Base-by-base conservation (phyloP, 2,888 invertebrate species). In the Mechanitis messenoides region DNA sequence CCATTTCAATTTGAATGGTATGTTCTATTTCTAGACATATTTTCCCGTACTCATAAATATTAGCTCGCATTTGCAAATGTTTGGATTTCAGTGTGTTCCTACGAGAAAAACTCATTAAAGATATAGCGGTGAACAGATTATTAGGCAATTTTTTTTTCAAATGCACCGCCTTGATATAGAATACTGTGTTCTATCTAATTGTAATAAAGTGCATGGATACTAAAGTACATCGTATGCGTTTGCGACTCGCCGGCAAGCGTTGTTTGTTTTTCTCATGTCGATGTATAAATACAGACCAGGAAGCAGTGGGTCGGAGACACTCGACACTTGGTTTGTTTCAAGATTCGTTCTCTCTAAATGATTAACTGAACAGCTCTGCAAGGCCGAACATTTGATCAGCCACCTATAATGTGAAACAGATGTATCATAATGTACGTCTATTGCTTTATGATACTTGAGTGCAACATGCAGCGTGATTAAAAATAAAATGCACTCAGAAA, bases 241-340 rank as follows among this genome's bases (percentile, higher is more conserved):
- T 62, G 70, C 71, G 71, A 69, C 70, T 70, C 73, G 76, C 80
- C 81, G 80, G 80, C 72, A 69, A 74, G 79, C 76, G 74, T 85
- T 86, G 86, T 86, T 88, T 89, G 83, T 87, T 89, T 88, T 89
- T 86, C 81, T 80, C 75, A 72, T 83, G 85, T 83, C 83, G 80
- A 81, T 79, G 78, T 86, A 86, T 88, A 87, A 88, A 87, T 87
- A 86, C 77, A 79, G 80, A 83, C 82, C 81, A 84, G 85, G 87
- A 87, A 86, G 84, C 75, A 65, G 72, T 71, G 65, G 63, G 68
- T 68, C 63, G 68, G 69, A 74, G 81, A 80, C 77, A 81, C 74
- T 76, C 74, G 82, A 81, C 79, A 79, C 79, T 74, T 67, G 69
- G 68, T 71, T 73, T 67, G 70, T 68, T 67, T 58, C 53, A n/a